phyloP scores from a whole-genome alignment of 2,113 vertebrate species.

The Cinclus mexicanus region DNA sequence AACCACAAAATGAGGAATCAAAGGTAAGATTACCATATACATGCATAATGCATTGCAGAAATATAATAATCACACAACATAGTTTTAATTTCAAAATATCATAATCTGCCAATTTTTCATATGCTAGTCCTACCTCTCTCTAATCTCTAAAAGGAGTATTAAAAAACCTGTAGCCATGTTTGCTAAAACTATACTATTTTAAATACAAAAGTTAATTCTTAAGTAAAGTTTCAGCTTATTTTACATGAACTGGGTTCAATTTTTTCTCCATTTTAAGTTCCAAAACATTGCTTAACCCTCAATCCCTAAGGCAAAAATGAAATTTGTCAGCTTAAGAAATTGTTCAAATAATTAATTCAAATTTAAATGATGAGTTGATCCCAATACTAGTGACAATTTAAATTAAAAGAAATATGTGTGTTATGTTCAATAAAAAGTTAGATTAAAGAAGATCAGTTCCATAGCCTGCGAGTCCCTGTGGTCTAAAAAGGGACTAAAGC shows the following conservation, averaged over 20 bases:
- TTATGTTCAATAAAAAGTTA: not conserved
- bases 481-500: not conserved
- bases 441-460: not conserved
- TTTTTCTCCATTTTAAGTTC: not conserved
- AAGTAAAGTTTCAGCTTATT: not conserved
- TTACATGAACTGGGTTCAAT: rapidly evolving
- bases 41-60: not conserved
- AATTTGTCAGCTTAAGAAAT: not conserved
- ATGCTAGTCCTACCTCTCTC: not conserved
- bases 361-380: not conserved
- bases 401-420: not conserved
- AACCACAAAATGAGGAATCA: not conserved
- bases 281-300: not conserved
- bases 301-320: not conserved
- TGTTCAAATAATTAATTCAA: not conserved
- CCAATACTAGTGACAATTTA: not conserved
- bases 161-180: not conserved
- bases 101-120: not conserved
- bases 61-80: not conserved
- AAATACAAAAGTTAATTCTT: not conserved
- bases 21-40: not conserved
- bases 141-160: not conserved
- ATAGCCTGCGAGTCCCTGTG: not conserved
- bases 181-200: not conserved
- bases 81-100: not conserved